Percentiles rank a stretch among this genome's conserved stretches.
Conservation (phyloP, 2,797 vertebrate genomes). For the Notoglanidium macrostoma region DNA sequence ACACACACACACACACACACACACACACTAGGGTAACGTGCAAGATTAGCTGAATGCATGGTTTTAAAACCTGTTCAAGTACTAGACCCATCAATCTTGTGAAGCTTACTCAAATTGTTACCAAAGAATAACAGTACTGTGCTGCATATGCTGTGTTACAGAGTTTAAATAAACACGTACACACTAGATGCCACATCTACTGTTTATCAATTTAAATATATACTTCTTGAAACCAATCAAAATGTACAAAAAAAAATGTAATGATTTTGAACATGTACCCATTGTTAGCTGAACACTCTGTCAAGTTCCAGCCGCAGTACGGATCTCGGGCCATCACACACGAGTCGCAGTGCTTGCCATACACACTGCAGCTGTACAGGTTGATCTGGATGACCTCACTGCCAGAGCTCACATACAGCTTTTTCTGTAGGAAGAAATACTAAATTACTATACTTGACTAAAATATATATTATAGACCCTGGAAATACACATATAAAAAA, state of each 20-base stretch:
- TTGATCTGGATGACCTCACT: slow-evolving; percentile 68
- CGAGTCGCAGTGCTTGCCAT: slow-evolving; percentile 60
- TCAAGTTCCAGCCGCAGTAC: slow-evolving; percentile 68
- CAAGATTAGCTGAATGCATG: background rate
- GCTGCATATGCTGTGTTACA: too few relatives aligned
- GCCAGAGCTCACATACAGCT: slow-evolving; percentile 65
- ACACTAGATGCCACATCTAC: background rate
- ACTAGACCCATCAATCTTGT: background rate
- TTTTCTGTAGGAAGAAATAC: slow-evolving; percentile 60
- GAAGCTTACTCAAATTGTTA: background rate
- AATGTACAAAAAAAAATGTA: background rate
- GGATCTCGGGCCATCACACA: slow-evolving; percentile 74
- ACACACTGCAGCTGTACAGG: slow-evolving; percentile 62
- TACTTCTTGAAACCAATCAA: background rate
- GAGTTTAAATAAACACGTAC: background rate
- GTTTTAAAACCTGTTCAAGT: background rate
- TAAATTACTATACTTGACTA: too few relatives aligned
- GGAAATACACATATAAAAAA: too few relatives aligned
- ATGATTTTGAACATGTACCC: background rate
- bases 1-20: too few relatives aligned
- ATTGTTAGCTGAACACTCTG: slow-evolving; percentile 33
- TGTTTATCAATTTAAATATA: too few relatives aligned
- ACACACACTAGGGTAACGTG: background rate
- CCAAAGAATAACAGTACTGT: too few relatives aligned
- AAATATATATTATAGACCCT: background rate